A percentile compares a stretch with the other conserved stretches of the same genome.
These are phyloP conservation scores for Phoenicopterus ruber DNA, from an alignment of 2,113 vertebrate species.

Conservation along the genomic window DNA sequence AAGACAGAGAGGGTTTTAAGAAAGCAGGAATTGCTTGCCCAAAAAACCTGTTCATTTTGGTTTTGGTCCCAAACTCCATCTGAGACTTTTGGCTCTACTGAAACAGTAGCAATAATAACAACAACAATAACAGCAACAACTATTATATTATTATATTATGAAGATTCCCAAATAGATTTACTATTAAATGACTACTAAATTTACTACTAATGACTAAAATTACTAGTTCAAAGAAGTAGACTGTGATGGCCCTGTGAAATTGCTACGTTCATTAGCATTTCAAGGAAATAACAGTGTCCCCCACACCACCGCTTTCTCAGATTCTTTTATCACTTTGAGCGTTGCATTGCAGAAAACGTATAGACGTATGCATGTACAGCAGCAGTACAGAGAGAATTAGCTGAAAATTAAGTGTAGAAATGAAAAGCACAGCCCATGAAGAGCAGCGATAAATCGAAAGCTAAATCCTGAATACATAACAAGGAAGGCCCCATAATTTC, in stretches of 20 bases:
- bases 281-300: neutral
- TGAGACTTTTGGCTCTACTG: neutral
- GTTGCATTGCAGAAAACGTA: neutral
- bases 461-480: neutral
- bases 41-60: neutral
- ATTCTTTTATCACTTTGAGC: neutral
- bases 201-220: neutral
- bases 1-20: neutral
- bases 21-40: neutral
- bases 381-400: neutral
- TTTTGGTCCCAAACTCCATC: neutral
- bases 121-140: neutral
- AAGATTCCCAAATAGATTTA: neutral
- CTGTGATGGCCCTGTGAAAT: neutral
- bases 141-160: no score
- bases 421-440: neutral
- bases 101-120: neutral
- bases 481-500: neutral
- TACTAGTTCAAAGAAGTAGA: neutral
- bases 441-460: neutral
- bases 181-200: neutral
- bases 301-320: neutral
- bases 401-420: neutral
- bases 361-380: neutral
- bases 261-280: neutral